phyloP scores from a whole-genome alignment of 2,888 invertebrate species.

The Drosophila pullipes region DNA sequence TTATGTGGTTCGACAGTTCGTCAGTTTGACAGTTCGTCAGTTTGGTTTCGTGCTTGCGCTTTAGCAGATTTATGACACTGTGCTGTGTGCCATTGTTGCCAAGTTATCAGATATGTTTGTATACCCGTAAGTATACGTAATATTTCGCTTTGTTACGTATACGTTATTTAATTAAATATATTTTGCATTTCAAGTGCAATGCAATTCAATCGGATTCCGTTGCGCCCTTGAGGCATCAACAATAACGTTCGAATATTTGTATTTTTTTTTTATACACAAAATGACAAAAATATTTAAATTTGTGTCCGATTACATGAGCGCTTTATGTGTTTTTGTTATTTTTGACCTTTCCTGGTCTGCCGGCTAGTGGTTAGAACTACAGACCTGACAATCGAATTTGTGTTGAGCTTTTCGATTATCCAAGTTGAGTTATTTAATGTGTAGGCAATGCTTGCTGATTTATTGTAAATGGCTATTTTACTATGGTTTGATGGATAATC shows the following conservation, averaged over 20 bases:
- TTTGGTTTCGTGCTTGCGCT: slow-evolving; percentile 69
- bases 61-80: slow-evolving; percentile 79
- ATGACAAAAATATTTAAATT: slow-evolving; percentile 76
- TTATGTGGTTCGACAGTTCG: slow-evolving; percentile 59
- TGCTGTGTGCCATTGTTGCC: slow-evolving; percentile 79
- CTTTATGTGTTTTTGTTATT: slow-evolving; percentile 52
- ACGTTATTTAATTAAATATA: slow-evolving; percentile 69
- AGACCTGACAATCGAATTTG: slow-evolving; percentile 37
- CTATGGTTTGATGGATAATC: slow-evolving; percentile 17
- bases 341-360: slow-evolving; percentile 51
- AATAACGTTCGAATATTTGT: slow-evolving; percentile 46
- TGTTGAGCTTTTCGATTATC: slow-evolving; percentile 31
- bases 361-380: slow-evolving; percentile 5
- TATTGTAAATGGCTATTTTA: slow-evolving; percentile 25
- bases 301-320: slow-evolving; percentile 52
- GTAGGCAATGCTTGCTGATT: slow-evolving; percentile 36
- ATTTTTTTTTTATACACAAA: slow-evolving; percentile 30
- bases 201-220: slow-evolving; percentile 52
- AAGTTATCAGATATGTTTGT: slow-evolving; percentile 55
- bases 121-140: slow-evolving; percentile 64
- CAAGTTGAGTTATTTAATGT: slow-evolving; percentile 46
- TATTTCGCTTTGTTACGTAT: slow-evolving; percentile 53
- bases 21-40: slow-evolving; percentile 55
- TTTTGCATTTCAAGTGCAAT: slow-evolving; percentile 73
- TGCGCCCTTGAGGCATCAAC: slow-evolving; percentile 59